Evolutionary conservation across 2,113 vertebrate species (phyloP).

Genomic region (Oxyruncus cristatus): DNA sequence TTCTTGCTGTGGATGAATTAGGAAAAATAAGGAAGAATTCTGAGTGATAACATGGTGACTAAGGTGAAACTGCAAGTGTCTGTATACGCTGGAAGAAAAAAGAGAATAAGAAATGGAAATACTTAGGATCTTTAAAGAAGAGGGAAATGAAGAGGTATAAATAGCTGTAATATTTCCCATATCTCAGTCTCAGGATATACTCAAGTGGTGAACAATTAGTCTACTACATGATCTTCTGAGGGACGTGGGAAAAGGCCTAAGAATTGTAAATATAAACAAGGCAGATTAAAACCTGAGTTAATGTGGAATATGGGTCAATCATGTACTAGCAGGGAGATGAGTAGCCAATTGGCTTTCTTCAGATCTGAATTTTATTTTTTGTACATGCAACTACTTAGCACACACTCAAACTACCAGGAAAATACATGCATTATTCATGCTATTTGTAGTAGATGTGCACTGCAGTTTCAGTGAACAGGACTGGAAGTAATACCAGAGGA

Average conservation of each 20-base stretch:
- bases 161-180: not conserved
- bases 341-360: not conserved
- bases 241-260: not conserved
- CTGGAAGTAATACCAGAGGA: constrained; percentile 26
- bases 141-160: not conserved
- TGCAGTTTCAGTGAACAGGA: not conserved
- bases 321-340: not conserved
- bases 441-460: not conserved
- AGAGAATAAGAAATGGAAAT: not conserved
- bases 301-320: not conserved
- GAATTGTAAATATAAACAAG: not conserved
- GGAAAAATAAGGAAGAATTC: not conserved
- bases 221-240: not conserved
- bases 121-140: not conserved
- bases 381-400: not conserved
- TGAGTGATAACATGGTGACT: not conserved
- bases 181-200: not conserved
- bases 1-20: not conserved
- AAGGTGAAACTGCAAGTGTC: not conserved
- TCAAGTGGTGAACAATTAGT: not conserved
- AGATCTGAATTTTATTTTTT: not conserved
- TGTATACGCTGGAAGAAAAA: not conserved
- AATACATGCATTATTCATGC: not conserved
- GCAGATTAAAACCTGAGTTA: not conserved
- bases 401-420: not conserved